Base-by-base conservation (phyloP, 2,888 invertebrate species). In the Rhingia campestris region DNA sequence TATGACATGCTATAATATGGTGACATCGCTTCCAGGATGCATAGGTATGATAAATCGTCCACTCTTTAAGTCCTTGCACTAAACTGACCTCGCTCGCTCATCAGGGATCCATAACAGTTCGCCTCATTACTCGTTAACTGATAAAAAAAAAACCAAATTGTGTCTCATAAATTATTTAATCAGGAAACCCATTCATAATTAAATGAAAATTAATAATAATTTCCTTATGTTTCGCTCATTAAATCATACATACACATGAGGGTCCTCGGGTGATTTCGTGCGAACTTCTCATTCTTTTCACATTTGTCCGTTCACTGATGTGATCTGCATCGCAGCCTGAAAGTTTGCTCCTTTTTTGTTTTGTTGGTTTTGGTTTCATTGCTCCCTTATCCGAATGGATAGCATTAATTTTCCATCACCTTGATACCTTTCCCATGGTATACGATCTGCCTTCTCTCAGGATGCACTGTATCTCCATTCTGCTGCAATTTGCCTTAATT, bases 401-500 rank as follows among this genome's bases (percentile, higher is more conserved):
- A 76, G 61, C 67, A 81, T 81, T 73, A 81, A 77, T 67, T 77
- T 81, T 72, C 67, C 76, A 76, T 76, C 66, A 76, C 54, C 41
- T 63, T 64, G 45, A 81, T 81, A 70, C 64, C 43, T 56, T 81
- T 81, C 75, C 75, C 59, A 58, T 64, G 30, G 69, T 37, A 56
- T 56, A 59, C 53, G 64, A 49, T 76, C 49, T 64, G 66, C 66
- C n/a, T 69, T 63, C 66, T 74, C 74, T 22, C 54, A 73, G 76
- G 77, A 77, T 72, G 56, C 67, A 73, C 72, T 77, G 12, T 70
- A 81, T 81, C 61, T 73, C 76, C 73, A 63, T 77, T 73, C 72
- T 73, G 63, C 77, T 64, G 82, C 77, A 82, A 82, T 82, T 73
- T 77, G 63, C 69, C 51, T 77, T 82, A 77, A 82, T 82, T 82